Conservation (phyloP, 2,113 vertebrate species). For the Malurus alboscapulatus region DNA sequence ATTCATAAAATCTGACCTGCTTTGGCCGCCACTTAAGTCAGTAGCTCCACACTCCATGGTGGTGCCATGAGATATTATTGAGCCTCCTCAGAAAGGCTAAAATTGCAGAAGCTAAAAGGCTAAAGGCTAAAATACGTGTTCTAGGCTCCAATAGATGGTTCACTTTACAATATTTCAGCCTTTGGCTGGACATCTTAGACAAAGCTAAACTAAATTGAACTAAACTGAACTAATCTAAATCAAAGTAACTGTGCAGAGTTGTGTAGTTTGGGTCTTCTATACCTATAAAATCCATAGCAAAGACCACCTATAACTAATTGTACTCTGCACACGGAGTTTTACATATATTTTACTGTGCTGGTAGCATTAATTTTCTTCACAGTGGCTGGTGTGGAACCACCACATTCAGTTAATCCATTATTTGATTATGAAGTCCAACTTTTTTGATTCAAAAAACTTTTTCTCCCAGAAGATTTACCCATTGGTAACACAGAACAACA, state of each 20-base stretch:
- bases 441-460: neutral
- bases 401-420: neutral
- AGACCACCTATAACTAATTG: neutral
- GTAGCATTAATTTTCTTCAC: neutral
- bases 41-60: neutral
- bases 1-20: neutral
- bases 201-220: neutral
- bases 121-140: neutral
- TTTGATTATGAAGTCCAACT: neutral
- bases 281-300: neutral
- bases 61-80: neutral
- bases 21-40: neutral
- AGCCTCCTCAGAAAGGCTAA: neutral
- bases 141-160: neutral
- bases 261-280: neutral
- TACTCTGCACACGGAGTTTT: neutral
- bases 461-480: neutral
- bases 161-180: neutral
- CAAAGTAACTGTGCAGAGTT: neutral
- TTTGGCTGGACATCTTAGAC: neutral
- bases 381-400: neutral
- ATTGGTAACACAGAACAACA: neutral
- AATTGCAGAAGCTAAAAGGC: neutral
- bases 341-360: neutral
- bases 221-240: too few relatives aligned